Conservation (phyloP, 2,888 invertebrate genomes). For the Polietes domitor region DNA sequence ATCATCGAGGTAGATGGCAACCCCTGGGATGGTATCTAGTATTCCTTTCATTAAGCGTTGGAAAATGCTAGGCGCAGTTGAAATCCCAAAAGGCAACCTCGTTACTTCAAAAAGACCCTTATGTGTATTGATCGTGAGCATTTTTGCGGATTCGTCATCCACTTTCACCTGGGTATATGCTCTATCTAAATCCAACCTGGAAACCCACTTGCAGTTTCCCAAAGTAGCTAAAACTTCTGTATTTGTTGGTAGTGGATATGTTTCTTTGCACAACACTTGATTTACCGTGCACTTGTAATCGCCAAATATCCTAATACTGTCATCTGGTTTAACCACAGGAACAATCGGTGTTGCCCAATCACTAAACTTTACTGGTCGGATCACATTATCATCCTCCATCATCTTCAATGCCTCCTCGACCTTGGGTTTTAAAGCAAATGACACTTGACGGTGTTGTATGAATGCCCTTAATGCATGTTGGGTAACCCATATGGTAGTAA, state of each 20-base stretch:
- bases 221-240: neutral
- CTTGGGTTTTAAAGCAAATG: conserved; percentile 25
- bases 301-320: conserved; percentile 48
- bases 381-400: conserved; percentile 43
- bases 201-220: conserved; percentile 18
- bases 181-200: conserved; percentile 22
- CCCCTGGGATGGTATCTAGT: conserved; percentile 35
- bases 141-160: conserved; percentile 57
- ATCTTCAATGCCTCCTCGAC: conserved; percentile 28
- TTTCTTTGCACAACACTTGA: conserved; percentile 7
- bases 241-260: conserved; percentile 23
- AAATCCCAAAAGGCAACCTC: conserved; percentile 49
- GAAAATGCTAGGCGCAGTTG: conserved; percentile 57
- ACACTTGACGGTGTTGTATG: conserved; percentile 35
- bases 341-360: conserved; percentile 45
- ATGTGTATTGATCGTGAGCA: conserved; percentile 46
- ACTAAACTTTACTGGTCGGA: conserved; percentile 27
- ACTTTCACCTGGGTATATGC: conserved; percentile 5
- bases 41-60: conserved; percentile 54
- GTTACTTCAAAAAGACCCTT: conserved; percentile 30
- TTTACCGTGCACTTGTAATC: conserved; percentile 45
- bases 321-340: conserved; percentile 44
- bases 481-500: no score
- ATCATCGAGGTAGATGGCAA: conserved; percentile 50
- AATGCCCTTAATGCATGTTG: no score